A percentile compares a stretch with the other conserved stretches of the same genome.
These are phyloP conservation scores for Denticeps clupeoides DNA, from an alignment of 2,797 vertebrate species.

Conservation along the genomic window DNA sequence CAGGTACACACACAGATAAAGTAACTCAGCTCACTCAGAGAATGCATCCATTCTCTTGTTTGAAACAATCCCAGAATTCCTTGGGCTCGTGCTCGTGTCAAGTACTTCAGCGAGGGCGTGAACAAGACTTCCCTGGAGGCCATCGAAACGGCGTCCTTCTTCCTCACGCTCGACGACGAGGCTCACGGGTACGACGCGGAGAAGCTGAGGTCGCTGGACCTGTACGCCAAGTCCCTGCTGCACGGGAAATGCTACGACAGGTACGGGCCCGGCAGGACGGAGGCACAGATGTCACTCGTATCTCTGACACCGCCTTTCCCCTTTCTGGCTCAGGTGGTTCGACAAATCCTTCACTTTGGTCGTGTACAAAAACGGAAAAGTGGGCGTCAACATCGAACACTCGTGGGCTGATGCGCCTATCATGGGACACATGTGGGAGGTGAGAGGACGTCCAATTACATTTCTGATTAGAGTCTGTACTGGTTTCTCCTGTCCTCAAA, in stretches of 20 bases:
- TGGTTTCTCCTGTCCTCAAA: too few relatives aligned
- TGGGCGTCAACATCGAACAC: slow-evolving; percentile 83
- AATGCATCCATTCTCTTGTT: not conserved
- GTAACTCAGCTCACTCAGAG: not conserved
- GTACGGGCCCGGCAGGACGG: slow-evolving; percentile 40
- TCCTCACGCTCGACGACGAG: slow-evolving; percentile 76
- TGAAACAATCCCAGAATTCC: slow-evolving; percentile 51
- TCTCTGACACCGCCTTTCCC: not conserved
- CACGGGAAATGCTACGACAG: slow-evolving; percentile 89
- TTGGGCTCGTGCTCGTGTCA: slow-evolving; percentile 75
- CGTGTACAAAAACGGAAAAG: slow-evolving; percentile 76
- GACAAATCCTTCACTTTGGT: slow-evolving; percentile 89
- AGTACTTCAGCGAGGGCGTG: slow-evolving; percentile 66
- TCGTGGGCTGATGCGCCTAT: slow-evolving; percentile 89
- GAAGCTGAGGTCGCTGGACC: slow-evolving; percentile 59
- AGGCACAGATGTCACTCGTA: not conserved
- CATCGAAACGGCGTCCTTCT: slow-evolving; percentile 82
- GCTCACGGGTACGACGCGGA: slow-evolving; percentile 54
- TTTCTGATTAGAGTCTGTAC: not conserved
- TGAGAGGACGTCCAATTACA: slow-evolving; percentile 31
- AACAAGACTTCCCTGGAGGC: slow-evolving; percentile 71
- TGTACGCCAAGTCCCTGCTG: slow-evolving; percentile 82
- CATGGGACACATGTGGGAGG: slow-evolving; percentile 92
- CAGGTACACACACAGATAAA: slow-evolving; percentile 48
- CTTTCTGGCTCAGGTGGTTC: slow-evolving; percentile 71